A percentile compares a stretch with the other conserved stretches of the same genome.
phyloP scores from a whole-genome alignment of 2,113 vertebrate species.

The Hiodon alosoides region DNA sequence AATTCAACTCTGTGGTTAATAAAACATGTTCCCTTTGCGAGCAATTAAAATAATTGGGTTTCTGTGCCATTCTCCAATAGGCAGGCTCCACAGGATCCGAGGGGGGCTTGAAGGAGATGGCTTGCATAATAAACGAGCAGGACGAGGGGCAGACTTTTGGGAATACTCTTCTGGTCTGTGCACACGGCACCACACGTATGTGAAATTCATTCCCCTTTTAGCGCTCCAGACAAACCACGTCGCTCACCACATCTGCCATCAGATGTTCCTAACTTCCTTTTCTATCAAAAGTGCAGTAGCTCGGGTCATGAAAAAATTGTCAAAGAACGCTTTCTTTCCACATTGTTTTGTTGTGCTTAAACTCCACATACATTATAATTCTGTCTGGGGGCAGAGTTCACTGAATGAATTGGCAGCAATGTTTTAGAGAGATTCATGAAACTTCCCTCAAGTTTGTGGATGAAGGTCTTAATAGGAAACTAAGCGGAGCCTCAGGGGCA shows the following conservation, averaged over 20 bases:
- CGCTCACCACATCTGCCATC: neutral
- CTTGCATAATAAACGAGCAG: neutral
- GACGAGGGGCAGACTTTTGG: neutral
- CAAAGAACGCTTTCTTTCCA: neutral
- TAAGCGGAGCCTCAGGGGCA: conserved; percentile 3
- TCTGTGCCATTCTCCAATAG: too few species aligned
- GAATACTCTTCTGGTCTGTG: neutral
- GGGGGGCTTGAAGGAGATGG: neutral
- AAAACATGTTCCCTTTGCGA: neutral
- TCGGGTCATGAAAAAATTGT: too few species aligned
- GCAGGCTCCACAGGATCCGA: neutral
- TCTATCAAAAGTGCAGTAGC: neutral
- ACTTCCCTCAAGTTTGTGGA: neutral
- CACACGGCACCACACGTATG: neutral
- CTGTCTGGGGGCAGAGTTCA: conserved; percentile 4
- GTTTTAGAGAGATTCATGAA: conserved; percentile 8
- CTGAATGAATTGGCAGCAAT: conserved; percentile 18
- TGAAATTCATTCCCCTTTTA: neutral
- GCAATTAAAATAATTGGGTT: neutral
- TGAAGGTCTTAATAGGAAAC: neutral
- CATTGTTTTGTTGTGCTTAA: neutral
- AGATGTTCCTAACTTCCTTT: neutral
- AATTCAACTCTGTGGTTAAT: neutral
- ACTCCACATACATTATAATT: conserved; percentile 8
- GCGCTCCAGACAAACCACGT: too few species aligned